Percentiles rank a stretch among this genome's conserved stretches.
Conservation (phyloP, 2,888 invertebrate genomes). For the Aphrophora alni region DNA sequence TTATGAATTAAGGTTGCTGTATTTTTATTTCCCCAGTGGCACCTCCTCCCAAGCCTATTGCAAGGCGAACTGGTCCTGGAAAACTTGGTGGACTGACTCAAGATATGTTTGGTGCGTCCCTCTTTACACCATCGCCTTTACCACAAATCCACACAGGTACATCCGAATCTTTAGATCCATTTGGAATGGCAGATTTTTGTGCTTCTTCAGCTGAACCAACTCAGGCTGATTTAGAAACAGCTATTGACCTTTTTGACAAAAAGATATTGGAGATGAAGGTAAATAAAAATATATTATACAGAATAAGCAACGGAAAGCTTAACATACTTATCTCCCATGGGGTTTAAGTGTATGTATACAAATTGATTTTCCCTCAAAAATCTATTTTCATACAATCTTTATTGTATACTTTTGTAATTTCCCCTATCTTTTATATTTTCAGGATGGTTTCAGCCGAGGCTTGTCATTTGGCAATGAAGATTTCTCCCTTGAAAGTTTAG, state of each 20-base stretch:
- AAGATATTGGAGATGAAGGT: conserved; percentile 89
- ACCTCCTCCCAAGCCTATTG: conserved; percentile 83
- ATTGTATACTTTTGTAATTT: too few species aligned
- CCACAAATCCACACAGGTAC: background rate
- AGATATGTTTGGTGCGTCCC: conserved; percentile 82
- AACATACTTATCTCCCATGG: too few species aligned
- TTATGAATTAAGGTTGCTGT: too few species aligned
- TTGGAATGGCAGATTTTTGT: conserved; percentile 81
- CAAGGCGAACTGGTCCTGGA: conserved; percentile 54
- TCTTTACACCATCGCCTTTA: conserved; percentile 60
- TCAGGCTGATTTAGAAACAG: conserved; percentile 67
- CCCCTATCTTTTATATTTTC: conserved; percentile 56
- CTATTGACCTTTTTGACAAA: conserved; percentile 81
- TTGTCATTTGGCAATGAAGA: conserved; percentile 90
- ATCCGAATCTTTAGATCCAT: conserved; percentile 67
- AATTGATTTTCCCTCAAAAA: too few species aligned
- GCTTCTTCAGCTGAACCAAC: conserved; percentile 44
- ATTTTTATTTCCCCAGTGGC: conserved; percentile 70
- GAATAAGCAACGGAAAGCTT: too few species aligned
- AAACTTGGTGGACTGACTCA: conserved; percentile 61
- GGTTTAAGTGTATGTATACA: too few species aligned
- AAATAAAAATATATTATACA: too few species aligned
- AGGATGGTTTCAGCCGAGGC: conserved; percentile 91
- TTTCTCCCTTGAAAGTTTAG: conserved; percentile 92
- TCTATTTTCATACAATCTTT: too few species aligned